Evolutionary conservation across 1,140 invertebrate species (phyloP), one percentile per base, ranked within the genome.

Genomic region (Dreissena rostriformis): DNA sequence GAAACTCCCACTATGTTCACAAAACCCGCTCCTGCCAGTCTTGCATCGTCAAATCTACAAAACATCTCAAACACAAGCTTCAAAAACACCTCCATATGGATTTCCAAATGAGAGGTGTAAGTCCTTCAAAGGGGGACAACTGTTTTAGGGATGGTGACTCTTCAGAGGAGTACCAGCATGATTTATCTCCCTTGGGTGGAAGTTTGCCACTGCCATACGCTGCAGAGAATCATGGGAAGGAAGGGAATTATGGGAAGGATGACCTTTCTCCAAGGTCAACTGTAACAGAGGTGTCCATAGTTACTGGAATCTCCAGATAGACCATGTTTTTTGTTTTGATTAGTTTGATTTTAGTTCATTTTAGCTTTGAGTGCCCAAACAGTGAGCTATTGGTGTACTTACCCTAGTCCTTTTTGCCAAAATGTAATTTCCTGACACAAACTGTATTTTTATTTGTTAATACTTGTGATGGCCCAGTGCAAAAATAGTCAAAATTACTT

Each of bases 241-340:
- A 73, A 68, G 75, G 67, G 61, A 67, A 52, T 26, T 67, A 66
- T 67, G 74, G 55, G 57, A 76, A 76, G 19, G 67, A 73, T 61
- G 78, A 81, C 53, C 79, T 71, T 66, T 81, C 79, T 0, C 79
- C 79, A 52, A 72, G 79, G 70, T 81, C 79, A 72, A 71, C 79
- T 26, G 29, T 81, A 49, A 71, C 79, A 26, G 79, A 81, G 72
- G 51, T 65, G 24, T 81, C 79, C 2, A 72, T 81, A 55, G 39
- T 68, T 14, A 81, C 61, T 28, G 72, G 68, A 22, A n/a, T 81
- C 1, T 81, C 79, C 63, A 53, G 79, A 61, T 79, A 70, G 39
- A 73, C n/a, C n/a, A n/a, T n/a, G n/a, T 52, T 53, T 24, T 19
- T 29, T 70, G 67, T 24, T n/a, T n/a, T 63, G 24, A n/a, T n/a